Conservation (phyloP, 2,113 vertebrate species). For the Condylura cristata region DNA sequence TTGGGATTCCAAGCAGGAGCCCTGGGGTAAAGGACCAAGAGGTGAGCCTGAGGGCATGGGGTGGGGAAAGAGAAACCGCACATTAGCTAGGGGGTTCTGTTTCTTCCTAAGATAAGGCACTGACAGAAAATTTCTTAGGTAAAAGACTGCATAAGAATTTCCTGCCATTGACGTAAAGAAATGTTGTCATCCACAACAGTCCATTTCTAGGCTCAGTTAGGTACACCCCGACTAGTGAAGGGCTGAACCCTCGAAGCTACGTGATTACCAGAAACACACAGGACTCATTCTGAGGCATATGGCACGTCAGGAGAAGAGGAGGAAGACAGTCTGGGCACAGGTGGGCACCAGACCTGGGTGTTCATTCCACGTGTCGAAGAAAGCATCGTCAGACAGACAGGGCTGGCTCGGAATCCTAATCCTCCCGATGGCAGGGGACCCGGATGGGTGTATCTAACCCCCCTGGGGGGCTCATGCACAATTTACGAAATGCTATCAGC, state of each 20-base stretch:
- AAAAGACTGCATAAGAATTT: slow-evolving; percentile 91
- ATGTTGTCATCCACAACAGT: slow-evolving; percentile 86
- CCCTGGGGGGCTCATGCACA: slow-evolving; percentile 87
- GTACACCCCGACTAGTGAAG: slow-evolving; percentile 87
- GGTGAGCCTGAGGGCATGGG: slow-evolving; percentile 41
- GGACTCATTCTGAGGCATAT: slow-evolving; percentile 85
- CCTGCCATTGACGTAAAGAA: slow-evolving; percentile 90
- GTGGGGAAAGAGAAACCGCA: slow-evolving; percentile 73
- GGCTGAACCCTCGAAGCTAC: slow-evolving; percentile 87
- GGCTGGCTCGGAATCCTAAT: slow-evolving; percentile 78
- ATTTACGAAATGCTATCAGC: slow-evolving; percentile 85
- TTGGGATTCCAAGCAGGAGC: slow-evolving; percentile 72
- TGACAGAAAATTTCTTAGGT: slow-evolving; percentile 92
- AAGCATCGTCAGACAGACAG: slow-evolving; percentile 71
- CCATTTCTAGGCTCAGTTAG: slow-evolving; percentile 87
- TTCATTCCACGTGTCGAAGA: slow-evolving; percentile 78
- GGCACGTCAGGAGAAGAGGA: slow-evolving; percentile 82
- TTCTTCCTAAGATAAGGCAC: slow-evolving; percentile 91
- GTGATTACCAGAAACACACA: slow-evolving; percentile 82
- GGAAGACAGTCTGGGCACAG: slow-evolving; percentile 88
- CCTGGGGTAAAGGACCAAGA: background rate
- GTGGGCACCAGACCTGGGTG: slow-evolving; percentile 86
- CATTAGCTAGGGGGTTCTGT: slow-evolving; percentile 87
- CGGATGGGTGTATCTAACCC: slow-evolving; percentile 2
- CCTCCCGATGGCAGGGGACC: slow-evolving; percentile 71